These are phyloP conservation scores for Macquaria australasica DNA, from an alignment of 2,113 vertebrate genomes.

Conservation along the genomic window DNA sequence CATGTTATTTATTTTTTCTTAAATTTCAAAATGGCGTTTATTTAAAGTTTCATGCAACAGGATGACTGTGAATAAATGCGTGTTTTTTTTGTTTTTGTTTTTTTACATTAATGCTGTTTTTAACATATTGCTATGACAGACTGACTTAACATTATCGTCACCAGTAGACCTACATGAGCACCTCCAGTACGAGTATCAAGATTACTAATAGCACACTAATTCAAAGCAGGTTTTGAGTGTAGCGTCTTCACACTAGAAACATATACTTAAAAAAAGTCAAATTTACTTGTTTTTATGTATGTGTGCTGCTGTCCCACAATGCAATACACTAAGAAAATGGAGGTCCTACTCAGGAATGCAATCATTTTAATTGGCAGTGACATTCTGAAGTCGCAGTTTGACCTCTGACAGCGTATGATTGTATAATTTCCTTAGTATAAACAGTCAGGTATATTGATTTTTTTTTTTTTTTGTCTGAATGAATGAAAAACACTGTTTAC, in stretches of 20 bases:
- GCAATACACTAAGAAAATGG: not conserved
- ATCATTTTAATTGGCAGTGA: too few species aligned
- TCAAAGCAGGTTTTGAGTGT: not conserved
- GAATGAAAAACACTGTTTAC: not conserved
- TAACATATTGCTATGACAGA: not conserved
- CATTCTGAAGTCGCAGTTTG: too few species aligned
- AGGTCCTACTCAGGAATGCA: too few species aligned
- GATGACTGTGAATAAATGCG: conserved; percentile 24
- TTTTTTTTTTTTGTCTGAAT: too few species aligned
- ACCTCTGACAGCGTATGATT: too few species aligned
- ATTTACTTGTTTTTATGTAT: not conserved
- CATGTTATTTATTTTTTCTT: not conserved
- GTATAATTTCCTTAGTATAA: too few species aligned
- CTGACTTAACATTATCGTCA: not conserved
- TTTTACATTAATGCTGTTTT: not conserved
- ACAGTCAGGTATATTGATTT: too few species aligned
- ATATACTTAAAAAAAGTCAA: not conserved
- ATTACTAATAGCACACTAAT: not conserved
- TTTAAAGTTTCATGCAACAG: conserved; percentile 12
- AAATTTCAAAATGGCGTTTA: not conserved
- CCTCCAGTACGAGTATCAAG: not conserved
- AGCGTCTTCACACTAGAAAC: not conserved
- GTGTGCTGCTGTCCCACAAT: not conserved
- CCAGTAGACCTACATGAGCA: not conserved
- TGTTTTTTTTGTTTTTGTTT: not conserved